Evolutionary conservation across 2,113 vertebrate genomes (phyloP).

Genomic region (Coturnix japonica): DNA sequence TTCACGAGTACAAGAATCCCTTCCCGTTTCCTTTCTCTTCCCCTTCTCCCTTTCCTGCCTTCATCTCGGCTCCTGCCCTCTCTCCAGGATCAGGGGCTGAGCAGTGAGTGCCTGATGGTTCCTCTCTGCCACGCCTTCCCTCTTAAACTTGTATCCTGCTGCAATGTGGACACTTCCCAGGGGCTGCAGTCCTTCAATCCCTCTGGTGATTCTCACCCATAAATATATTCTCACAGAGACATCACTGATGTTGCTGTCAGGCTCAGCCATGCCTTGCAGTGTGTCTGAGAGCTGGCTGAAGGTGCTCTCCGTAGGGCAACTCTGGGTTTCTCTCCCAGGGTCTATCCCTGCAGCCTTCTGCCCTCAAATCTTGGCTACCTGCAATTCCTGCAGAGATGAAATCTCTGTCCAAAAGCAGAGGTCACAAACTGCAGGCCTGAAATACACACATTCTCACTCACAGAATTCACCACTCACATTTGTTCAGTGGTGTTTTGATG

Average conservation of each 20-base stretch:
- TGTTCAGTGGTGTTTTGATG: too few species aligned
- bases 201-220: not conserved
- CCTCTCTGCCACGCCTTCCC: not conserved
- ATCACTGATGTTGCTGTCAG: not conserved
- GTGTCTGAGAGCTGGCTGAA: not conserved
- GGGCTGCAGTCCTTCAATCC: accelerated
- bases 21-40: not conserved
- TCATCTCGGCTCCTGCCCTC: not conserved
- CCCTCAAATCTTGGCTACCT: not conserved
- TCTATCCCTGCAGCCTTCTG: not conserved
- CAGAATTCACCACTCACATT: too few species aligned
- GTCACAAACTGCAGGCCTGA: not conserved
- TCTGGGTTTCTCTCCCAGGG: too few species aligned
- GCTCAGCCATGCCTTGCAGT: not conserved
- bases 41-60: accelerated
- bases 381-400: not conserved
- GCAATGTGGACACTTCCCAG: accelerated
- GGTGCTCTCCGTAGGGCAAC: not conserved
- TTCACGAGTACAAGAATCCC: not conserved
- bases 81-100: not conserved
- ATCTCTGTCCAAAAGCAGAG: not conserved
- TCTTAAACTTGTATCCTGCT: not conserved
- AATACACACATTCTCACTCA: not conserved
- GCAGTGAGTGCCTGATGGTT: accelerated
- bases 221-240: not conserved